phyloP scores from a whole-genome alignment of 2,888 invertebrate genomes.

The Isoperla grammatica region DNA sequence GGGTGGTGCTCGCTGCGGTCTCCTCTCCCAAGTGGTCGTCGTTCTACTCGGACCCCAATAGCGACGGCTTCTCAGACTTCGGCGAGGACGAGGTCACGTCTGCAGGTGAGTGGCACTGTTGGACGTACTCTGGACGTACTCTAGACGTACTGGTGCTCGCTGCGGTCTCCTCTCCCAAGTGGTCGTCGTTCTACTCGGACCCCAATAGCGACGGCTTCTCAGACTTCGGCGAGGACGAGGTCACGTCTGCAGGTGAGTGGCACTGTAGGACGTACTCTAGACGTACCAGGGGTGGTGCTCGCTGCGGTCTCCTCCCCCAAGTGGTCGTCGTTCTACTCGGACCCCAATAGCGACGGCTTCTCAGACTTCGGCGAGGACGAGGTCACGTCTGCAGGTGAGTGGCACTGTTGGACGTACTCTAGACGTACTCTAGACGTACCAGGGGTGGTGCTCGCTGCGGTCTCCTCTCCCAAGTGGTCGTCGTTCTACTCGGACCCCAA shows the following conservation, averaged over 20 bases:
- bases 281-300: slow-evolving; percentile 82
- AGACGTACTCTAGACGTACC: too few species aligned
- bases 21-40: slow-evolving; percentile 69
- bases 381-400: slow-evolving; percentile 61
- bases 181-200: slow-evolving; percentile 61
- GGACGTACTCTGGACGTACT: slow-evolving; percentile 90
- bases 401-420: too few species aligned
- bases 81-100: slow-evolving; percentile 66
- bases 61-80: slow-evolving; percentile 57
- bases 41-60: slow-evolving; percentile 55
- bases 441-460: slow-evolving; percentile 82
- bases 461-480: slow-evolving; percentile 72
- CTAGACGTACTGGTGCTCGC: slow-evolving; percentile 84
- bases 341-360: slow-evolving; percentile 55
- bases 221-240: slow-evolving; percentile 63
- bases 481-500: slow-evolving; percentile 56
- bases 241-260: slow-evolving; percentile 62
- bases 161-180: slow-evolving; percentile 75
- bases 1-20: slow-evolving; percentile 84
- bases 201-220: slow-evolving; percentile 55
- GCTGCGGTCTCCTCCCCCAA: slow-evolving; percentile 78
- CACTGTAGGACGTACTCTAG: too few species aligned
- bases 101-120: slow-evolving; percentile 55
- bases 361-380: slow-evolving; percentile 65
- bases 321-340: slow-evolving; percentile 62